Evolutionary conservation across 2,888 invertebrate genomes (phyloP), one percentile per base, ranked within the genome.

Genomic region (Poecilus cupreus): DNA sequence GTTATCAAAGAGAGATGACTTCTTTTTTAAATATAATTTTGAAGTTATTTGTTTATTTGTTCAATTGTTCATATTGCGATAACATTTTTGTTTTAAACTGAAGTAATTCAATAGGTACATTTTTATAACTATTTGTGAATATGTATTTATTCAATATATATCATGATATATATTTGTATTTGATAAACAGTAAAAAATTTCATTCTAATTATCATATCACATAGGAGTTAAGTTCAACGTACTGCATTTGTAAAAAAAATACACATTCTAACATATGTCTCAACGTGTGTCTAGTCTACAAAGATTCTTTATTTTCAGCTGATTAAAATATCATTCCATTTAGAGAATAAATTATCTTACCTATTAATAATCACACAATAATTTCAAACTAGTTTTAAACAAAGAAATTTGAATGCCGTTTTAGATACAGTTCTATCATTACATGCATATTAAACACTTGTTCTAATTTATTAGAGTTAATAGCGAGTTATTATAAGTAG

Each of bases 1-100:
- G 60, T 60, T 60, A 60, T 60, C 60, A 60, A 60, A 13, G n/a
- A 26, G 11, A 5, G 26, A 60, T 60, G 60, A 60, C 60, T 24
- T 43, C 43, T 60, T 32, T 54, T 54, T 60, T 60, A 60, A 60
- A 60, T 60, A 60, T 60, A 60, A 60, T 60, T 54, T 8, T 22
- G 11, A 22, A 18, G 18, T 54, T 54, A 54, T 54, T 49, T 49
- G 8, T 18, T 18, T 49, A 49, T 18, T 8, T 54, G 11, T 60
- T 10, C 5, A 8, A 60, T 60, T 60, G 60, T 60, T 54, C 18
- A 20, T n/a, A n/a, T n/a, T 18, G 54, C 18, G 10, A 8, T 10
- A 20, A 20, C 5, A 3, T 26, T 26, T 32, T 32, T 32, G 8
- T 32, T 32, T 32, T 32, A 3, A 32, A 1, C 8, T 2, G 6